Base-by-base conservation (phyloP, 37 sponge, comb jelly and placozoan genomes). In the Beroe forskalii region DNA sequence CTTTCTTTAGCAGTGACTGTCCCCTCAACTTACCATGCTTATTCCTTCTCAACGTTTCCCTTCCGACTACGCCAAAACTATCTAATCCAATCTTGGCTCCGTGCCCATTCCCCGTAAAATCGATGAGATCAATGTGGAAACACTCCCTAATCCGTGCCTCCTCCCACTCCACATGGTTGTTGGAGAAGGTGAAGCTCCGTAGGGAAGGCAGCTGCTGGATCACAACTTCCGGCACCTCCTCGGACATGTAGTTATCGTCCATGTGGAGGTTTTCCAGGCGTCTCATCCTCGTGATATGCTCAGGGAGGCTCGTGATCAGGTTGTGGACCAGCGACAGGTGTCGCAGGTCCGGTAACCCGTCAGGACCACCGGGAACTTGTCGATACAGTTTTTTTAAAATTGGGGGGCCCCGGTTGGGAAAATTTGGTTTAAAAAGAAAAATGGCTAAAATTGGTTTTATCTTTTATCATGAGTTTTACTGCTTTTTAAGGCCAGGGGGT, bases 281-380 rank as follows among this genome's bases (percentile, higher is more conserved):
- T 41, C 27, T 41, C 86, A 80, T 80, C 30, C 4, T 22, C 22
- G 42, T 19, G 31, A 80, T 25, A 43, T 80, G 86, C n/a, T 80
- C 86, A 2, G 86, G 86, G 31, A 80, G 40, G 48, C 1, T 25
- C 8, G 40, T 44, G 86, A 80, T 80, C 0, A 80, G 86, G 48
- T 80, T 80, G 86, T 80, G 35, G 25, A 80, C 86, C 86, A 80
- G 30, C 2, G 86, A 80, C 48, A 80, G 44, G 55, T 44, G n/a
- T 80, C 55, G 23, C 4, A 80, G 86, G 9, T 39, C 3, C 2
- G 48, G 37, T n/a, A 80, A 23, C 43, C 42, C 86, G 86, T 80
- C 6, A 80, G 27, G 31, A 80, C 55, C 55, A 80, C 38, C 25
- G 86, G 86, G 55, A 80, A 80, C 55, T 80, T 80, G 86, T 80